Base-by-base conservation (phyloP, 1,140 invertebrate genomes). In the Latrodectus geometricus region DNA sequence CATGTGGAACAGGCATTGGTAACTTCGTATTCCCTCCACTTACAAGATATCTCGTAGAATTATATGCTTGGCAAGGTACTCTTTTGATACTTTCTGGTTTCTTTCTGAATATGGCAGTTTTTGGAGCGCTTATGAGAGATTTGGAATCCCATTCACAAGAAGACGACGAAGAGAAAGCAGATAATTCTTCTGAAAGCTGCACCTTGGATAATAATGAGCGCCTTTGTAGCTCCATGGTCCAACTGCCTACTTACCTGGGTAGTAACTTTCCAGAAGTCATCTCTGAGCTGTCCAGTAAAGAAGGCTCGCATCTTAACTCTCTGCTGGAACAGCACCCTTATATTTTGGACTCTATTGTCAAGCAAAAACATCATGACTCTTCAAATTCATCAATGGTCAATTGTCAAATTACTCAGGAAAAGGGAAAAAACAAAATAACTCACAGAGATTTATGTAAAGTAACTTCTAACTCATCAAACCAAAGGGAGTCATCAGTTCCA, bases 11-110 rank as follows among this genome's bases (percentile, higher is more conserved):
- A 89, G 92, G 92, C 35, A 90, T 93, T 8, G 96, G 97, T 1
- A 98, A 97, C 0, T 97, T 98, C 90, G 94, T 98, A 76, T 97
- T 98, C 91, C 95, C 96, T 0, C 97, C 96, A 0, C 89, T 97
- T n/a, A 96, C 94, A 2, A 94, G 96, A 87, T 92, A 94, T 76
- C 92, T 97, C 14, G 91, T 97, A 9, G 89, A 93, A 48, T 94
- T 95, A 86, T 97, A 96, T 90, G 95, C 95, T 0, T 98, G 97
- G 96, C 92, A 96, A 70, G 96, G 96, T n/a, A 95, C 96, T 4
- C 95, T 95, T 0, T 90, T 97, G 2, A 95, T 97, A 70, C 90
- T 97, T 8, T 94, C 96, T 0, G 96, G 96, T 11, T 91, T 96
- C 9, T 96, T 97, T 89, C 91, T 98, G 4, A 97, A 97, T 90